A percentile compares a stretch with the other conserved stretches of the same genome.
These are phyloP conservation scores for Poeciliopsis turneri DNA, from an alignment of 2,797 vertebrate species.

Conservation along the genomic window DNA sequence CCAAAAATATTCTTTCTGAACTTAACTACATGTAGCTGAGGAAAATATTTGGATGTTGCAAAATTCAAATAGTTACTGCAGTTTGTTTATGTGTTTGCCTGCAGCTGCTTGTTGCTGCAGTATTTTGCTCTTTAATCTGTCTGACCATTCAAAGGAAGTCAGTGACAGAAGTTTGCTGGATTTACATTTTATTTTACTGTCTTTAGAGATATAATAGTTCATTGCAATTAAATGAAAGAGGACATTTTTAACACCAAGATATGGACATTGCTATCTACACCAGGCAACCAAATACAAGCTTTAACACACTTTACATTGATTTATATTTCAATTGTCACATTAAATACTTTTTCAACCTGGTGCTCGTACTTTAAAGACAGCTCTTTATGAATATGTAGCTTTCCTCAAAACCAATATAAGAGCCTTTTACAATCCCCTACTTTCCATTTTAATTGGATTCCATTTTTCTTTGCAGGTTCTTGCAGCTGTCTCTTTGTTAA, in stretches of 20 bases:
- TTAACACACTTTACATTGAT: neutral
- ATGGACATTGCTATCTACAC: neutral
- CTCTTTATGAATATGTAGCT: neutral
- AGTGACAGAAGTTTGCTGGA: neutral
- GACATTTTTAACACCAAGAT: neutral
- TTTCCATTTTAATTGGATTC: neutral
- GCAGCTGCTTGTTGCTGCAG: constrained; percentile 21
- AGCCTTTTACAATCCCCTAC: neutral
- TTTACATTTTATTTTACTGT: neutral
- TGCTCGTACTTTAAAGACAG: neutral
- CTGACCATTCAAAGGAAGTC: constrained; percentile 18
- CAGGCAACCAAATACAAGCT: neutral
- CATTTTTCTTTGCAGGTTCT: neutral
- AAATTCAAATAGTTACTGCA: constrained; percentile 47
- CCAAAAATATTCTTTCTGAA: constrained; percentile 2
- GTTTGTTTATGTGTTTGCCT: constrained; percentile 12
- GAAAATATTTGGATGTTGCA: constrained; percentile 55
- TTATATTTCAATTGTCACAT: neutral
- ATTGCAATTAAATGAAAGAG: constrained; percentile 1
- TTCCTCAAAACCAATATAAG: neutral
- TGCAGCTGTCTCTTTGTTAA: neutral
- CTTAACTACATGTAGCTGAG: constrained; percentile 40
- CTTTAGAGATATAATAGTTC: neutral
- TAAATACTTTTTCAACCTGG: neutral
- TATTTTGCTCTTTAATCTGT: neutral